phyloP scores from a whole-genome alignment of 2,113 vertebrate genomes.

The Elaphurus davidianus region DNA sequence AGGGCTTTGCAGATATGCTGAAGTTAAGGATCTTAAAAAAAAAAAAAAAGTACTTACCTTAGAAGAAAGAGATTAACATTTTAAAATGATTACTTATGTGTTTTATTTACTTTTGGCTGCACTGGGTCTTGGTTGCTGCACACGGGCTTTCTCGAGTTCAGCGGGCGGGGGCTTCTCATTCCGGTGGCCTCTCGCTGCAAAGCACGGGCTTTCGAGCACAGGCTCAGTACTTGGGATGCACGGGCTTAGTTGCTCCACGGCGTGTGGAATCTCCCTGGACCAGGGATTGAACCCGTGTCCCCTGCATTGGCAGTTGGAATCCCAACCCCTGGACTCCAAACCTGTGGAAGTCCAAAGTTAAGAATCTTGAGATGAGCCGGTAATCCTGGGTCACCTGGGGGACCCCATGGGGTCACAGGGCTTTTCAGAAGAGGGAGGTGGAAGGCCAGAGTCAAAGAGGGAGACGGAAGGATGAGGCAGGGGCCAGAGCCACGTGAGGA shows the following conservation, averaged over 20 bases:
- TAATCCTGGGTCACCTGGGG: not conserved
- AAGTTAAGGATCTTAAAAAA: not conserved
- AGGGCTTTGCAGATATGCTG: not conserved
- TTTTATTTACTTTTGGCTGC: not conserved
- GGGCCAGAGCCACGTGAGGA: accelerated
- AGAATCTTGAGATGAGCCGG: no score
- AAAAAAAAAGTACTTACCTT: not conserved
- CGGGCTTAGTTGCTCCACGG: not conserved
- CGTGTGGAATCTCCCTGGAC: not conserved
- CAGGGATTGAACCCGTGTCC: not conserved
- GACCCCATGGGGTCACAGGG: accelerated
- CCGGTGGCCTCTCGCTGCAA: accelerated
- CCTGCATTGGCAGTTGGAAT: not conserved
- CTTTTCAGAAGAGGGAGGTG: not conserved
- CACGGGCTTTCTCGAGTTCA: not conserved
- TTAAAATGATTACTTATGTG: not conserved
- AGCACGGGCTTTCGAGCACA: not conserved
- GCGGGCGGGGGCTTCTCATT: accelerated
- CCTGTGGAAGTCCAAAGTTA: not conserved
- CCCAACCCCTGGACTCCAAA: not conserved
- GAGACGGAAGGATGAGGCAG: not conserved
- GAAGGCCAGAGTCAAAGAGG: not conserved
- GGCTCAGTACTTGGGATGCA: accelerated
- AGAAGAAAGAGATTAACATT: not conserved
- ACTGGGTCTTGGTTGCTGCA: not conserved